A percentile compares a stretch with the other conserved stretches of the same genome.
phyloP scores from a whole-genome alignment of 2,113 vertebrate genomes.

The Nematolebias whitei region DNA sequence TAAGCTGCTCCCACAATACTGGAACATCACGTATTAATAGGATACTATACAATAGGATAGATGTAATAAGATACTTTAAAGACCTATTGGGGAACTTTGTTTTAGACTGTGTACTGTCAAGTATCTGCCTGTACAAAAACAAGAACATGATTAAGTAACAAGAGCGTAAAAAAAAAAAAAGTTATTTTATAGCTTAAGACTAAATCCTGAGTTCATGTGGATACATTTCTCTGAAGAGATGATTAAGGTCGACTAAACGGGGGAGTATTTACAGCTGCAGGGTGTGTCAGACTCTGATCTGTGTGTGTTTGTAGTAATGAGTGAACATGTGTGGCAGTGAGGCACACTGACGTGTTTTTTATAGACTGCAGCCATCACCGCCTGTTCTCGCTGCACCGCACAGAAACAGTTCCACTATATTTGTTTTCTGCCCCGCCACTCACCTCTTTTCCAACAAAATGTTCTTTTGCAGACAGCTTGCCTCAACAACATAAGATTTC shows the following conservation, averaged over 20 bases:
- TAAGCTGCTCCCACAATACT: too few species aligned
- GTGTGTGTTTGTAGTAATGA: conserved; percentile 8
- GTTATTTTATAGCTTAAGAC: too few species aligned
- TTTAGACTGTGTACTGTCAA: too few species aligned
- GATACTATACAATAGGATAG: too few species aligned
- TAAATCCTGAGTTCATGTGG: not conserved
- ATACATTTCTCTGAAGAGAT: not conserved
- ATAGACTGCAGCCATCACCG: not conserved
- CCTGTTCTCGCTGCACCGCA: not conserved
- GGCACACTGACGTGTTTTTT: not conserved
- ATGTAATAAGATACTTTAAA: too few species aligned
- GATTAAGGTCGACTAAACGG: not conserved
- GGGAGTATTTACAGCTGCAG: not conserved
- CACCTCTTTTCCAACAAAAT: not conserved
- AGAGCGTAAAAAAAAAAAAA: too few species aligned
- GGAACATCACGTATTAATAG: too few species aligned
- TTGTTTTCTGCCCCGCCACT: conserved; percentile 6
- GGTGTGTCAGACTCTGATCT: not conserved
- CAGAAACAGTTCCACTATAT: not conserved
- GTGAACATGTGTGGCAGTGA: conserved; percentile 4
- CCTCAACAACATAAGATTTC: not conserved
- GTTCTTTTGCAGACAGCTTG: not conserved
- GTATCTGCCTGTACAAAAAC: too few species aligned
- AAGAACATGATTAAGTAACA: too few species aligned
- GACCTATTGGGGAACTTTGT: too few species aligned